These are phyloP conservation scores for Rhinopomastus cyanomelas DNA, from an alignment of 2,113 vertebrate genomes.

Conservation along the genomic window DNA sequence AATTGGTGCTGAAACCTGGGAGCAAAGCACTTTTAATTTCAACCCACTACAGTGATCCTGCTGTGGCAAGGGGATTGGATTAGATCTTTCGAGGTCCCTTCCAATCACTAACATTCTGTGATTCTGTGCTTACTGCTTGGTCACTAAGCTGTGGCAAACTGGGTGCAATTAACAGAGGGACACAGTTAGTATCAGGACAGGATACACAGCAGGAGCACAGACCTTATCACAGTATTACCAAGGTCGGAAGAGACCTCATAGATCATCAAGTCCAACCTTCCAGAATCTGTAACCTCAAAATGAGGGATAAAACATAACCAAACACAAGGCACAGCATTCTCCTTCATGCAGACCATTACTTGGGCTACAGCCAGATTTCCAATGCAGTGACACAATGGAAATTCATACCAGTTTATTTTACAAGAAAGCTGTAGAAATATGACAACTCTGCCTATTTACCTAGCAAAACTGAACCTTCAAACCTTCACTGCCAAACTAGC, in stretches of 20 bases:
- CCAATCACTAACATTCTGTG: too few species aligned
- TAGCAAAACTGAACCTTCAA: not conserved
- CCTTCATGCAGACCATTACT: not conserved
- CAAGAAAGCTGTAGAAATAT: not conserved
- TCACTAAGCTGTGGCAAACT: not conserved
- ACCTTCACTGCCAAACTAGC: not conserved
- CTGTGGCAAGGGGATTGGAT: too few species aligned
- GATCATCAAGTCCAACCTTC: too few species aligned
- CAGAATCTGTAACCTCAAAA: too few species aligned
- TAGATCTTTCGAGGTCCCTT: too few species aligned
- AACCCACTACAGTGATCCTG: too few species aligned
- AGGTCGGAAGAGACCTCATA: too few species aligned
- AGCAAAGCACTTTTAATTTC: too few species aligned
- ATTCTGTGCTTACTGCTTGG: not conserved
- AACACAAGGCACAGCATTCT: too few species aligned
- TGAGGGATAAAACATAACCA: too few species aligned
- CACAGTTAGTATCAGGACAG: not conserved
- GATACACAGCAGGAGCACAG: not conserved
- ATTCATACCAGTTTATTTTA: conserved; percentile 45
- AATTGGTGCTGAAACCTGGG: too few species aligned
- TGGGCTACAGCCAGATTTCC: not conserved
- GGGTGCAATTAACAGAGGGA: not conserved
- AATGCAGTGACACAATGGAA: not conserved
- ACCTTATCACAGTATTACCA: too few species aligned
- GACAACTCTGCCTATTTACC: not conserved